Evolutionary conservation across 2,113 vertebrate genomes (phyloP).

Genomic region (Syngnathus typhle): DNA sequence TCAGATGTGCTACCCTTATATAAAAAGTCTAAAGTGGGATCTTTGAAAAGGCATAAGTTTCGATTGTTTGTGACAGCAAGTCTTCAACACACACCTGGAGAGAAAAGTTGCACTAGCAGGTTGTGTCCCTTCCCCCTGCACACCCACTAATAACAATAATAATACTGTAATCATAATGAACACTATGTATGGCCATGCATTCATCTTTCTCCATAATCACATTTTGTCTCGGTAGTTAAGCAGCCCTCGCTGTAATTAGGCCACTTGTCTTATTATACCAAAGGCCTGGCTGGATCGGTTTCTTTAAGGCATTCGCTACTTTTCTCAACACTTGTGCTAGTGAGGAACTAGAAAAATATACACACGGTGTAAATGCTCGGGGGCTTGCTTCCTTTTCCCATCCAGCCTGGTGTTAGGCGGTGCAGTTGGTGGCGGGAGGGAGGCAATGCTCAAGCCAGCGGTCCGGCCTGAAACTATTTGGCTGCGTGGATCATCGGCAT

Average conservation of each 20-base stretch:
- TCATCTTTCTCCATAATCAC: slow-evolving; percentile 38
- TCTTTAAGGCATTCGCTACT: slow-evolving; percentile 33
- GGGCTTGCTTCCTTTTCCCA: background rate
- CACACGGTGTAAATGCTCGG: background rate
- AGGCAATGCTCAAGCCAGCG: slow-evolving; percentile 33
- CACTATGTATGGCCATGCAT: slow-evolving; percentile 7
- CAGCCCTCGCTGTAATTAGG: slow-evolving; percentile 45
- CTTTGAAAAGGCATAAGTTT: background rate
- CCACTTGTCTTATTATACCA: slow-evolving; percentile 40
- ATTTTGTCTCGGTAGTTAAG: slow-evolving; percentile 36
- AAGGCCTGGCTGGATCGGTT: slow-evolving; percentile 37
- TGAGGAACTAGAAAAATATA: slow-evolving; percentile 38
- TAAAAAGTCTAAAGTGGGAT: background rate
- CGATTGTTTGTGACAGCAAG: background rate
- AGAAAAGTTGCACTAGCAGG: background rate
- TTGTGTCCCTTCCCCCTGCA: too few relatives aligned
- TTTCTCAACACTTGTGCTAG: slow-evolving; percentile 49
- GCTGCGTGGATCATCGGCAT: slow-evolving; percentile 35
- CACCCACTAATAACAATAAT: background rate
- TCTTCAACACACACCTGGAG: background rate
- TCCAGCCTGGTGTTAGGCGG: background rate
- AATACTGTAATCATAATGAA: slow-evolving; percentile 14
- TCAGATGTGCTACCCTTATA: background rate
- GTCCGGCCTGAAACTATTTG: slow-evolving; percentile 41
- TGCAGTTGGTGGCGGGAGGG: background rate